A percentile compares a stretch with the other conserved stretches of the same genome.
Evolutionary conservation across 1,140 invertebrate species (phyloP).

Genomic region (Aethina tumida): DNA sequence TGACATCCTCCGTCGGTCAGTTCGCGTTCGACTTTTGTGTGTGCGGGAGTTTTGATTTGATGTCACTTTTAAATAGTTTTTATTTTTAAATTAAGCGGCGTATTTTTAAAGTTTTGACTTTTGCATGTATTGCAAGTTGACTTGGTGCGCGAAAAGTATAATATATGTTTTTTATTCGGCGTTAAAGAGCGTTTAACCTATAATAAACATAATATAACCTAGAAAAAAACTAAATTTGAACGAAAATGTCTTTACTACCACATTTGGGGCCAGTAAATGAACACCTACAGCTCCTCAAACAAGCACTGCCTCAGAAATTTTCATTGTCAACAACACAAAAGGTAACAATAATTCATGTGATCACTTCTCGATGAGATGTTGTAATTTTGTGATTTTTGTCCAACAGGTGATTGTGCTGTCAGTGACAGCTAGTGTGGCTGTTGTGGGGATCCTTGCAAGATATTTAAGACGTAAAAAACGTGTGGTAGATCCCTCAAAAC

Average conservation of each 20-base stretch:
- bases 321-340: constrained; percentile 32
- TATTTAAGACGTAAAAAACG: constrained; percentile 47
- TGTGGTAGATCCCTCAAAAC: constrained; percentile 39
- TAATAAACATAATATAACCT: constrained; percentile 14
- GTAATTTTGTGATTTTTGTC: constrained; percentile 4
- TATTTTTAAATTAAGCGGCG: constrained; percentile 8
- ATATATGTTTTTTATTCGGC: too few species aligned
- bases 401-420: constrained; percentile 39
- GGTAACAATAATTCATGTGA: constrained; percentile 16
- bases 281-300: constrained; percentile 24
- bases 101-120: constrained; percentile 1
- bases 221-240: constrained; percentile 12
- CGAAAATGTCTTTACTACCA: constrained; percentile 30
- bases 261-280: constrained; percentile 27
- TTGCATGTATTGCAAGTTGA: not conserved
- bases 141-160: too few species aligned
- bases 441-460: constrained; percentile 49
- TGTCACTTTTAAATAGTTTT: constrained; percentile 13
- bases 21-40: constrained; percentile 12
- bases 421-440: constrained; percentile 42
- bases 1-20: constrained; percentile 3
- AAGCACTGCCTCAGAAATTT: constrained; percentile 23
- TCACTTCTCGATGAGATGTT: not conserved
- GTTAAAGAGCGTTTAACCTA: constrained; percentile 8
- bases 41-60: constrained; percentile 27